Base-by-base conservation (phyloP, 2,888 invertebrate species). In the Protodeltote pygarga region DNA sequence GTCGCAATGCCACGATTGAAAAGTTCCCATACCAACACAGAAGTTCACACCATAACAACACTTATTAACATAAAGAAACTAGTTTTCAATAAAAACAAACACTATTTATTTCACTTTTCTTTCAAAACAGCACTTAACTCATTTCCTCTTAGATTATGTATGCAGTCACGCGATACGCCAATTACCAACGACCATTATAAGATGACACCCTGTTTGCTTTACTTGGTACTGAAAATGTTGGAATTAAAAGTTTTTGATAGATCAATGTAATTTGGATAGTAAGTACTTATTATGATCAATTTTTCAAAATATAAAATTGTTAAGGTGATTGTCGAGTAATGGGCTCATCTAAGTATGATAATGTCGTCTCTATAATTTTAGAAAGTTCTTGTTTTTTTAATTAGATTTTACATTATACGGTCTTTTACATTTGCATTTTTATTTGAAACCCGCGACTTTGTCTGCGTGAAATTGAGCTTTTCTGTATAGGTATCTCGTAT, bases 91-190 rank as follows among this genome's bases (percentile, higher is more conserved):
- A 66, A 69, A 69, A 60, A 68, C 67, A 74, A 73, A 75, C 65
- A 65, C 45, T 59, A 58, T 55, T 61, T 58, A 60, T 65, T 69
- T 64, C 58, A 68, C 71, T 71, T 74, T 68, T 65, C 66, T 58
- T 58, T 50, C 49, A 61, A 53, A 50, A 54, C 54, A 52, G 48
- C 61, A 62, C 60, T 71, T 65, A 64, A 59, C 44, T 69, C 61
- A 71, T 72, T 74, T 66, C 59, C 65, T 66, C 57, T 57, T 50
- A 35, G 41, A 59, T 68, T 71, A 77, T 74, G 54, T 57, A 42
- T 61, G 55, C 41, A 41, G 53, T 64, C 80, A 81, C 79, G 80
- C 79, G 45, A 80, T 67, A 40, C 50, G 38, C 61, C 71, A 55
- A 77, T 77, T 75, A 77, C 50, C n/a, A 17, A 48, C 10, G 32